Conservation (phyloP, 2,113 vertebrate species). For the Mugil cephalus region DNA sequence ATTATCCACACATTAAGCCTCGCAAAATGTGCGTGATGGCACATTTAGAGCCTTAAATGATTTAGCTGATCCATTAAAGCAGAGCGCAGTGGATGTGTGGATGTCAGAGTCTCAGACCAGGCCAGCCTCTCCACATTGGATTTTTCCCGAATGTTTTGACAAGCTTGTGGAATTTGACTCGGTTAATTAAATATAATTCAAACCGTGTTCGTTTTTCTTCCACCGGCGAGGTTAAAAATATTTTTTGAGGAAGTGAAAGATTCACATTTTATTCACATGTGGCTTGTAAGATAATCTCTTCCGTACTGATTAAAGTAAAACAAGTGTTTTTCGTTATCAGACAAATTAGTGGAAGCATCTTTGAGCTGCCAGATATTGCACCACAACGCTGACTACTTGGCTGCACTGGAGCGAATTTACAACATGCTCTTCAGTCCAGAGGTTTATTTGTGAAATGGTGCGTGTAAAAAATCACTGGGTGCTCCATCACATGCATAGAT, state of each 20-base stretch:
- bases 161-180: conserved; percentile 57
- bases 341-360: neutral
- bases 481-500: neutral
- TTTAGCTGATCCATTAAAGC: conserved; percentile 83
- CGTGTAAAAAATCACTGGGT: neutral
- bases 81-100: conserved; percentile 62
- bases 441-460: neutral
- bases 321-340: neutral
- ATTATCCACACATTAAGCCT: conserved; percentile 84
- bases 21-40: conserved; percentile 79
- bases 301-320: neutral
- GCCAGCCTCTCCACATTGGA: conserved; percentile 65
- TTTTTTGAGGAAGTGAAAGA: neutral
- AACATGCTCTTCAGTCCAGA: neutral
- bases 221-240: neutral
- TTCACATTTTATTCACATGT: neutral
- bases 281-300: neutral
- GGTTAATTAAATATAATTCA: conserved; percentile 39
- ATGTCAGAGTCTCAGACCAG: conserved; percentile 59
- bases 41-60: conserved; percentile 79
- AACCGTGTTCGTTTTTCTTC: conserved; percentile 1
- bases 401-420: neutral
- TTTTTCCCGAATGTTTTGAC: conserved; percentile 73
- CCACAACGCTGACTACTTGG: conserved; percentile 7
- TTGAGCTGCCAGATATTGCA: conserved; percentile 4